These are phyloP conservation scores for Hapalemur alaotrensis DNA, from an alignment of 2,797 vertebrate species.

Conservation along the genomic window DNA sequence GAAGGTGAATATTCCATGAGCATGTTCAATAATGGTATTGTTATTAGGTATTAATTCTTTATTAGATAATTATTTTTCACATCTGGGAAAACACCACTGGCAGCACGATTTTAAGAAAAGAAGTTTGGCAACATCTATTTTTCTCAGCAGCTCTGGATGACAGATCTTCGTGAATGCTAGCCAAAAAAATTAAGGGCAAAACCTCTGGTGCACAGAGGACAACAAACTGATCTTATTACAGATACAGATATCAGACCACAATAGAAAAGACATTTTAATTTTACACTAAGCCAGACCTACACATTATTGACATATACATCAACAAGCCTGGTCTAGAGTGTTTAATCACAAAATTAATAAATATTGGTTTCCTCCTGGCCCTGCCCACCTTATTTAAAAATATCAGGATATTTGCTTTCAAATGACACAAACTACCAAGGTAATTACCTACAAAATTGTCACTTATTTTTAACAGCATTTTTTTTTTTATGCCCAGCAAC, in stretches of 20 bases:
- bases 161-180: constrained; percentile 57
- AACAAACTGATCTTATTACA: constrained; percentile 77
- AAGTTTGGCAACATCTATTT: constrained; percentile 64
- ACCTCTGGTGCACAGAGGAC: constrained; percentile 72
- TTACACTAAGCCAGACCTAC: constrained; percentile 57
- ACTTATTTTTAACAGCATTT: constrained; percentile 1
- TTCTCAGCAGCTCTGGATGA: constrained; percentile 58
- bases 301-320: constrained; percentile 48
- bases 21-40: constrained; percentile 67
- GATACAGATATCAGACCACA: constrained; percentile 79
- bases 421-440: neutral
- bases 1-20: constrained; percentile 73
- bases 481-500: neutral
- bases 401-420: constrained; percentile 56
- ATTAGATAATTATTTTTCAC: constrained; percentile 75
- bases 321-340: constrained; percentile 67
- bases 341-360: constrained; percentile 70
- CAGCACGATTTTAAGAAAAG: constrained; percentile 71
- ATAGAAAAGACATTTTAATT: constrained; percentile 76
- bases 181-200: constrained; percentile 79
- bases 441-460: neutral
- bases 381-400: constrained; percentile 71
- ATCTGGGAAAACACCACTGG: constrained; percentile 63
- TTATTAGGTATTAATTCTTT: constrained; percentile 66
- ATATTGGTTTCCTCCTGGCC: constrained; percentile 66